Evolutionary conservation across 2,797 vertebrate species (phyloP).

Genomic region (Sebastes iracundus): DNA sequence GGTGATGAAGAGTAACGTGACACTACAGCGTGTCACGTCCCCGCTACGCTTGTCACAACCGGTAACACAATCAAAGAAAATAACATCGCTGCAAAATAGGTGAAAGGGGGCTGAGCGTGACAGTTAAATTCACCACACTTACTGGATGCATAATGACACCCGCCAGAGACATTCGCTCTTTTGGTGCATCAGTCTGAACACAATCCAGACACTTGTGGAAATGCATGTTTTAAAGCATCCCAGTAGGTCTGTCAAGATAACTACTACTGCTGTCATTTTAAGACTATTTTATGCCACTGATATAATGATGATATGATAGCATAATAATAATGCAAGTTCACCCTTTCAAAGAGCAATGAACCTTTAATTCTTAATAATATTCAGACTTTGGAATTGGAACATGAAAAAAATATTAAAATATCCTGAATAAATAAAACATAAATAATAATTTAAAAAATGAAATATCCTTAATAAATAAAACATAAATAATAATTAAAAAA

Average conservation of each 20-base stretch:
- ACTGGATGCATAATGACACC: conserved; percentile 18
- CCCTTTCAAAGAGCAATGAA: too few relatives aligned
- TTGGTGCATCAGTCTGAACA: neutral
- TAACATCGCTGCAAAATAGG: conserved; percentile 10
- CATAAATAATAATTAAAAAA: too few relatives aligned
- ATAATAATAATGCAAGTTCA: too few relatives aligned
- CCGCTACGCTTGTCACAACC: conserved; percentile 43
- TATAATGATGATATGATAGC: too few relatives aligned
- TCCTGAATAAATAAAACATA: too few relatives aligned
- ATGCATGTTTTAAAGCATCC: neutral
- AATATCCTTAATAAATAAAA: too few relatives aligned
- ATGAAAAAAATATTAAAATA: too few relatives aligned
- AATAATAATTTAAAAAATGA: too few relatives aligned
- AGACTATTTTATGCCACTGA: too few relatives aligned
- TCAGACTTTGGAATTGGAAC: too few relatives aligned
- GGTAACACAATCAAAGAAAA: conserved; percentile 23
- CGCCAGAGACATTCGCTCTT: neutral
- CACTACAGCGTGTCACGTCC: conserved; percentile 27
- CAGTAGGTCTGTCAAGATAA: neutral
- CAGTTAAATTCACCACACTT: conserved; percentile 39
- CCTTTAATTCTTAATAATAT: too few relatives aligned
- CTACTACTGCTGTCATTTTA: too few relatives aligned
- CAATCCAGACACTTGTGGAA: conserved; percentile 21
- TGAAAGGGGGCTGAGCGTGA: conserved; percentile 17
- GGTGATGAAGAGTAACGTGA: conserved; percentile 52